phyloP scores from a whole-genome alignment of 2,113 vertebrate species.

The Prunella himalayana region DNA sequence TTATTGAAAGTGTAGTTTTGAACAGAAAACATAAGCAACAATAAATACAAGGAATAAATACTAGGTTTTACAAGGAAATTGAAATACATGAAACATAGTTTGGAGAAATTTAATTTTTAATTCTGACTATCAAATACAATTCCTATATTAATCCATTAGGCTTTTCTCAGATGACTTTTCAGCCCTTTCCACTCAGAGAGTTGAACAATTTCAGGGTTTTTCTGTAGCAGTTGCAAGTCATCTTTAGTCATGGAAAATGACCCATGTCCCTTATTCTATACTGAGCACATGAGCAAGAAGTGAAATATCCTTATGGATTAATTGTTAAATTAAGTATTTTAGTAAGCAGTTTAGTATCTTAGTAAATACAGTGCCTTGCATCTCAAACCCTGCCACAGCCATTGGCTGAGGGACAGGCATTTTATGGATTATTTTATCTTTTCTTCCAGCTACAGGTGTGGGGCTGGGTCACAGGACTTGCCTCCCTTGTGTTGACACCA shows the following conservation, averaged over 20 bases:
- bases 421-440: background rate
- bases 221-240: background rate
- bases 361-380: background rate
- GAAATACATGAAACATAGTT: background rate
- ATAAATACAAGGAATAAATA: background rate
- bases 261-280: background rate
- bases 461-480: rapidly evolving
- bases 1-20: background rate
- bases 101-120: background rate
- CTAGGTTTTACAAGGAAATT: background rate
- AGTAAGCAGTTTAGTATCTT: background rate
- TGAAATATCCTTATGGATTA: background rate
- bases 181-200: background rate
- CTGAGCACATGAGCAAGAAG: background rate
- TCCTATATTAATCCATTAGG: background rate
- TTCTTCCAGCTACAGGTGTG: background rate
- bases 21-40: background rate
- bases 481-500: rapidly evolving
- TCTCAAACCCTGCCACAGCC: background rate
- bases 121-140: background rate
- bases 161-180: background rate
- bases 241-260: background rate
- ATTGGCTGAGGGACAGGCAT: background rate
- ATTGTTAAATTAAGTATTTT: background rate
- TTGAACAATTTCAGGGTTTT: background rate